Evolutionary conservation across 2,888 invertebrate species (phyloP).

Genomic region (Geophilus truncorum): DNA sequence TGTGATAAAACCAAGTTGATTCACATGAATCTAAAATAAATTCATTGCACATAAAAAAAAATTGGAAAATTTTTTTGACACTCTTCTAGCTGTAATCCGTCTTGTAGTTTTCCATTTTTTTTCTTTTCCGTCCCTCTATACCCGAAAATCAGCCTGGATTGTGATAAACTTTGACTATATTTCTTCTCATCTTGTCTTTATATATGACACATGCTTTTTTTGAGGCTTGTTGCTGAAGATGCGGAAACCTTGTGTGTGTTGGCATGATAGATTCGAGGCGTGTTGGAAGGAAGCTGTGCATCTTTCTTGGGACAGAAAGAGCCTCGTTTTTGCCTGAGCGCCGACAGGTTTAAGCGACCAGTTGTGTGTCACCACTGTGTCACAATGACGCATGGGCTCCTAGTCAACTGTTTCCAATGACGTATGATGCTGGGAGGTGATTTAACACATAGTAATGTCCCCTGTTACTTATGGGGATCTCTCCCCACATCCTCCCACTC

Average conservation of each 20-base stretch:
- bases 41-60: background rate
- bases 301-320: constrained; percentile 5
- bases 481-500: constrained; percentile 1
- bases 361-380: constrained; percentile 20
- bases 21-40: background rate
- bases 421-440: constrained; percentile 8
- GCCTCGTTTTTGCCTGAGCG: background rate
- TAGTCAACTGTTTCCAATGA: constrained; percentile 13
- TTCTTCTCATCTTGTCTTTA: background rate
- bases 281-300: constrained; percentile 15
- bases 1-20: background rate
- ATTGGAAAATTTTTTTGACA: background rate
- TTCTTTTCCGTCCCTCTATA: background rate
- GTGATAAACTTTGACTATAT: background rate
- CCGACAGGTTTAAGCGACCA: constrained; percentile 22
- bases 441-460: constrained; percentile 27
- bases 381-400: constrained; percentile 16
- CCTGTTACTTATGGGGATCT: background rate
- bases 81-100: background rate
- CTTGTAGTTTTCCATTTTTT: background rate
- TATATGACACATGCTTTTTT: background rate
- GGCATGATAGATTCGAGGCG: constrained; percentile 11
- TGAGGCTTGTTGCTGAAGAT: background rate
- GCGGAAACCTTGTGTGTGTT: background rate
- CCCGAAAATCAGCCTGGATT: background rate